phyloP scores from a whole-genome alignment of 2,888 invertebrate genomes.

The Altica lythri region DNA sequence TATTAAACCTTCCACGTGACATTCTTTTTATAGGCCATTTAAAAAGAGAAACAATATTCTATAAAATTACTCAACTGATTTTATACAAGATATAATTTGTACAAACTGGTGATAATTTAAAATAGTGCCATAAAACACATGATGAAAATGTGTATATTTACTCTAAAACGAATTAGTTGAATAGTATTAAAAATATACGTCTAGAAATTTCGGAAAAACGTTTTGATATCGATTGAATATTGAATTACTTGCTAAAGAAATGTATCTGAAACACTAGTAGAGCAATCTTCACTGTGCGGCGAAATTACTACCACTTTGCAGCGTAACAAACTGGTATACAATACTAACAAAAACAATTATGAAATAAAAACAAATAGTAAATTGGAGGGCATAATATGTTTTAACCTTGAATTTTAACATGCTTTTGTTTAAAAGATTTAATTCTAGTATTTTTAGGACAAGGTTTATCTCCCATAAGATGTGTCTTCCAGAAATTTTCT shows the following conservation, averaged over 20 bases:
- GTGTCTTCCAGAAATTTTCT: conserved; percentile 82
- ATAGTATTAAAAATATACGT: not conserved
- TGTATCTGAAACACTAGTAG: not conserved
- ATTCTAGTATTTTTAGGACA: conserved; percentile 53
- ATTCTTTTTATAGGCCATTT: too few species aligned
- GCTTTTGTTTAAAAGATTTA: conserved; percentile 48
- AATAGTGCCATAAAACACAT: too few species aligned
- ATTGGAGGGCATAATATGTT: not conserved
- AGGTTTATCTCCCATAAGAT: conserved; percentile 68
- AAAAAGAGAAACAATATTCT: too few species aligned
- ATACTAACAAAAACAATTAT: not conserved
- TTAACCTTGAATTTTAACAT: conserved; percentile 52
- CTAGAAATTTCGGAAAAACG: not conserved
- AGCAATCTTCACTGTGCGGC: not conserved
- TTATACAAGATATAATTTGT: too few species aligned
- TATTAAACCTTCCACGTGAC: too few species aligned
- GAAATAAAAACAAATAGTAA: not conserved
- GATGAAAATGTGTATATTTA: not conserved
- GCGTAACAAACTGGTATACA: not conserved
- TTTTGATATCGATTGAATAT: not conserved
- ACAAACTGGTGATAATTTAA: too few species aligned
- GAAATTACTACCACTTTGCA: not conserved
- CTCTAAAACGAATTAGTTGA: not conserved
- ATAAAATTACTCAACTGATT: too few species aligned
- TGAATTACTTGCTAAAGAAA: not conserved